phyloP scores from a whole-genome alignment of 2,113 vertebrate species.

The Hucho hucho region DNA sequence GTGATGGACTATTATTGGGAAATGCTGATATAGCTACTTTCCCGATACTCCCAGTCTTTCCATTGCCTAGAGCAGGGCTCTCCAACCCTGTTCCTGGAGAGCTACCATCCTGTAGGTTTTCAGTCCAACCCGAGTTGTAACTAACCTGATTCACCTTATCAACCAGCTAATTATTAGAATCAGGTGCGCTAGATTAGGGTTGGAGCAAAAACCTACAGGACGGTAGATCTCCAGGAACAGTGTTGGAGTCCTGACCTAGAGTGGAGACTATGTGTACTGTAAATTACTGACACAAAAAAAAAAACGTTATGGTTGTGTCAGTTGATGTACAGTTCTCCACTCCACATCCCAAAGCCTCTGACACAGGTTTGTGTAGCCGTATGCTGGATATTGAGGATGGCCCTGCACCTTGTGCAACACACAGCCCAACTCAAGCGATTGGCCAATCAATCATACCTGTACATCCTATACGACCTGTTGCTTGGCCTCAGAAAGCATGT shows the following conservation, averaged over 20 bases:
- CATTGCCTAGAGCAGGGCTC: background rate
- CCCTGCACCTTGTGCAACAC: background rate
- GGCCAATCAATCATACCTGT: conserved; percentile 18
- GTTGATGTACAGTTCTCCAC: background rate
- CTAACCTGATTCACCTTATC: no score
- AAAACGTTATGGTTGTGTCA: background rate
- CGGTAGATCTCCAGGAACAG: no score
- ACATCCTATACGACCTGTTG: background rate
- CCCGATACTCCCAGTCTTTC: conserved; percentile 6
- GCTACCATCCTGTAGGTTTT: no score
- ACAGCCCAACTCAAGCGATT: conserved; percentile 7
- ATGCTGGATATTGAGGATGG: background rate
- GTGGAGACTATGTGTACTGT: background rate
- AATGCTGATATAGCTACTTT: conserved; percentile 29
- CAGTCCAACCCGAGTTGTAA: no score
- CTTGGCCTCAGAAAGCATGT: conserved; percentile 4
- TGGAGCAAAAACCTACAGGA: no score
- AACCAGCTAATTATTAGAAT: no score
- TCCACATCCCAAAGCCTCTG: background rate
- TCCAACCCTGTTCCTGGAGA: no score
- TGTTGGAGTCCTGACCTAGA: no score
- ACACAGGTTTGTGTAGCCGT: background rate
- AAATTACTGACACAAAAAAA: conserved; percentile 2
- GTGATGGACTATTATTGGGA: conserved; percentile 5
- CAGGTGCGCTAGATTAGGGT: no score